A percentile compares a stretch with the other conserved stretches of the same genome.
Evolutionary conservation across 2,113 vertebrate genomes (phyloP).

Genomic region (Oreochromis tanganicae): DNA sequence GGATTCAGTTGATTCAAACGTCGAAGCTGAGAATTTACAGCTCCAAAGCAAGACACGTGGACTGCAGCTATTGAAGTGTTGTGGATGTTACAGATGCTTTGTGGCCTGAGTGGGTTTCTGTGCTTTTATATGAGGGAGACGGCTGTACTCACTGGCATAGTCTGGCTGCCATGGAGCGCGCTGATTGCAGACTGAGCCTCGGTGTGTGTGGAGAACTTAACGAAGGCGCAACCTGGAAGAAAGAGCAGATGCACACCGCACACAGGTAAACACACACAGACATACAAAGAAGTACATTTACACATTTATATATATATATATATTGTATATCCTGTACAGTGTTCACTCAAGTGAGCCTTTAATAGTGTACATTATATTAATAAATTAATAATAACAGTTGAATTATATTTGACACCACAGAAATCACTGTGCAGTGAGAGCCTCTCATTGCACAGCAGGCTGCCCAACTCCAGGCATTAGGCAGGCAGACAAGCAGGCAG

Average conservation of each 20-base stretch:
- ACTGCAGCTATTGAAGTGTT: not conserved
- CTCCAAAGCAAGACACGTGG: not conserved
- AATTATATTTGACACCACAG: slow-evolving; percentile 45
- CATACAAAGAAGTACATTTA: not conserved
- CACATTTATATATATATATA: not conserved
- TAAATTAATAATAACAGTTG: slow-evolving; percentile 13
- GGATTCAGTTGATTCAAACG: slow-evolving; percentile 3
- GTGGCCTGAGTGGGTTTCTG: not conserved
- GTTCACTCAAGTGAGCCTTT: slow-evolving; percentile 18
- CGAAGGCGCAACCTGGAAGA: slow-evolving; percentile 93
- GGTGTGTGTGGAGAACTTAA: slow-evolving; percentile 97
- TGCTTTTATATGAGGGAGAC: not conserved
- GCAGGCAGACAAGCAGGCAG: slow-evolving; percentile 61
- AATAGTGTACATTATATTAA: slow-evolving; percentile 29
- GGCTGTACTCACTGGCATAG: slow-evolving; percentile 92
- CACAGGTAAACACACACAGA: not conserved
- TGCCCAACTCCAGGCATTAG: slow-evolving; percentile 48
- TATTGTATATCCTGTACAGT: not conserved
- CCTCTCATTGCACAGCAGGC: slow-evolving; percentile 56
- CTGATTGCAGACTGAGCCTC: slow-evolving; percentile 98
- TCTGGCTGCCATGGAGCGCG: slow-evolving; percentile 96
- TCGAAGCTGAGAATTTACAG: not conserved
- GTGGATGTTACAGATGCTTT: not conserved
- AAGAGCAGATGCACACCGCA: slow-evolving; percentile 18
- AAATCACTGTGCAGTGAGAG: slow-evolving; percentile 38